Conservation (phyloP, 1,140 invertebrate species). For the Drosophila miranda region DNA sequence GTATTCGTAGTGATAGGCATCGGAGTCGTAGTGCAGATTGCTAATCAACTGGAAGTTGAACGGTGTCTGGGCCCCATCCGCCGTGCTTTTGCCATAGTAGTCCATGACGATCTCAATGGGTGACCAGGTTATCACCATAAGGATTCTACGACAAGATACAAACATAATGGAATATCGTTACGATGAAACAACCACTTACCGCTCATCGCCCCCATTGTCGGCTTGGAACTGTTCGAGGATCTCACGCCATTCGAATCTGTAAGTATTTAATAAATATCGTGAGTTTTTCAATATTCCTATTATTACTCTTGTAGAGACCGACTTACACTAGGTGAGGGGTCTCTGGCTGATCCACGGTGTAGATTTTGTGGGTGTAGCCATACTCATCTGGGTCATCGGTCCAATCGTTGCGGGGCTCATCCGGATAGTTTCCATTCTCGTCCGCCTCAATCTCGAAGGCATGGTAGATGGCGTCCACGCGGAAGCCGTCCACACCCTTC, state of each 20-base stretch:
- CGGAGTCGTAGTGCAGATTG: conserved; percentile 83
- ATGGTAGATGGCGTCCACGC: conserved; percentile 86
- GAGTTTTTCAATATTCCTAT: background rate
- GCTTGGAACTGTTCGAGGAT: conserved; percentile 83
- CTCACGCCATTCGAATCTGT: conserved; percentile 83
- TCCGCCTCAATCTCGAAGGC: conserved; percentile 84
- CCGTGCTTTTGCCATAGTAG: conserved; percentile 85
- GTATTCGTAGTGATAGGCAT: conserved; percentile 84
- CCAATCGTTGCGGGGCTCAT: conserved; percentile 83
- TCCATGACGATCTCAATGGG: conserved; percentile 84
- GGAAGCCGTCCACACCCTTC: conserved; percentile 90
- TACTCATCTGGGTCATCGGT: conserved; percentile 82
- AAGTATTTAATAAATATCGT: background rate
- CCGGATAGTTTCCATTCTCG: conserved; percentile 82
- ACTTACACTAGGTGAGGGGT: conserved; percentile 83
- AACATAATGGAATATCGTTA: background rate
- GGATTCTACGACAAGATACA: conserved; percentile 83
- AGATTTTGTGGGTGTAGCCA: conserved; percentile 83
- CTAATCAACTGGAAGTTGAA: conserved; percentile 87
- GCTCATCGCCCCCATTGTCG: conserved; percentile 72
- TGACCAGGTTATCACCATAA: conserved; percentile 90
- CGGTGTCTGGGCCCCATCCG: conserved; percentile 86
- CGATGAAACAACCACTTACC: conserved; percentile 41
- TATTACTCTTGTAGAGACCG: too few relatives aligned
- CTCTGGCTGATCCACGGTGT: conserved; percentile 84